These are phyloP conservation scores for Altica lythri DNA, from an alignment of 2,888 invertebrate species.

Conservation along the genomic window DNA sequence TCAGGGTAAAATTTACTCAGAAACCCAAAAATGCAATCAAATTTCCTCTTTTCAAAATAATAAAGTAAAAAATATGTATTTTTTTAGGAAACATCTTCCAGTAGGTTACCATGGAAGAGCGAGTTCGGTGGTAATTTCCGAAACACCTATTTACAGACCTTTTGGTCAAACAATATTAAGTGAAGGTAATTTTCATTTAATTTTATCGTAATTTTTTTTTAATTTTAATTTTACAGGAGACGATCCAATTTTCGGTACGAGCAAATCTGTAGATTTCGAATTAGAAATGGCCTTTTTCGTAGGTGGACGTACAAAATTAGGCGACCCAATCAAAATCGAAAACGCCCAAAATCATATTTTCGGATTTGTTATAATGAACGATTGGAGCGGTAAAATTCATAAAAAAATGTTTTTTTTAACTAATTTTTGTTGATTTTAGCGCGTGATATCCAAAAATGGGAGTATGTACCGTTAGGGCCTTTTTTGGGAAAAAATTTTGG, in stretches of 20 bases:
- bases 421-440: conserved; percentile 63
- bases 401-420: conserved; percentile 3
- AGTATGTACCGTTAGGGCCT: conserved; percentile 96
- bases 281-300: conserved; percentile 96
- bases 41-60: too few relatives aligned
- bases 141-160: conserved; percentile 89
- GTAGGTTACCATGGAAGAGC: conserved; percentile 98
- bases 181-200: conserved; percentile 62
- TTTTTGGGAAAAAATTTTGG: conserved; percentile 96
- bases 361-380: conserved; percentile 98
- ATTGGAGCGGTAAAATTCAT: conserved; percentile 86
- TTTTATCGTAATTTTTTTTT: conserved; percentile 31
- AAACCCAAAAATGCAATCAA: too few relatives aligned
- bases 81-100: conserved; percentile 85
- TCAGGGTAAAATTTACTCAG: too few relatives aligned
- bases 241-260: conserved; percentile 85
- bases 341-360: conserved; percentile 91
- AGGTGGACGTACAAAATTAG: conserved; percentile 84
- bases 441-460: conserved; percentile 99
- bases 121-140: conserved; percentile 93
- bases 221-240: conserved; percentile 56
- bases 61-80: not conserved
- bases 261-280: conserved; percentile 92
- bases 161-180: conserved; percentile 88
- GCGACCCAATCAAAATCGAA: conserved; percentile 79